These are phyloP conservation scores for Monochamus saltuarius DNA, from an alignment of 1,140 invertebrate genomes.

Conservation along the genomic window DNA sequence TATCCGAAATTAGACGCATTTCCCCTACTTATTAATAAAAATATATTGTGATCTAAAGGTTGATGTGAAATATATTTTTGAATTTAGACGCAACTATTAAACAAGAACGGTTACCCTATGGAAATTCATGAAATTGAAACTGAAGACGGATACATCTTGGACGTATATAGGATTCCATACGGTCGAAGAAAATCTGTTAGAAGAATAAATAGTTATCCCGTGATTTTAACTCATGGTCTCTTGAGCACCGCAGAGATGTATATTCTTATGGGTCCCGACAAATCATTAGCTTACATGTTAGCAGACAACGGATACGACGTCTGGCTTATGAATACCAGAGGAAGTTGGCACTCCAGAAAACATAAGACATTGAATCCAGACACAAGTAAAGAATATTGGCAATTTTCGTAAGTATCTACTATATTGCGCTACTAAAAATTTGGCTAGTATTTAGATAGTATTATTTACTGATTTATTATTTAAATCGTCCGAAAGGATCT, in stretches of 20 bases:
- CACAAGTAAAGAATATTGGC: slow-evolving; percentile 58
- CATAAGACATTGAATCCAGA: slow-evolving; percentile 55
- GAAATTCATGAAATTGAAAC: slow-evolving; percentile 48
- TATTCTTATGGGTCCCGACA: slow-evolving; percentile 63
- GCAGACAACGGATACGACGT: slow-evolving; percentile 70
- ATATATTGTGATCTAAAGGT: no score
- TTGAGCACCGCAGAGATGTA: slow-evolving; percentile 66
- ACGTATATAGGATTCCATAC: slow-evolving; percentile 52
- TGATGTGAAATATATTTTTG: no score
- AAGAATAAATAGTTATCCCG: slow-evolving; percentile 48
- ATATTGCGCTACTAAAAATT: no score
- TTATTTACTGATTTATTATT: no score
- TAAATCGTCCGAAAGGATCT: no score
- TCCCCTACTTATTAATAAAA: no score
- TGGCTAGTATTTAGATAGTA: no score
- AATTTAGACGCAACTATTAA: no score
- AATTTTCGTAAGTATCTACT: slow-evolving; percentile 47
- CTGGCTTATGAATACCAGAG: slow-evolving; percentile 71
- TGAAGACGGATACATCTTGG: slow-evolving; percentile 57
- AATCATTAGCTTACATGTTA: slow-evolving; percentile 55
- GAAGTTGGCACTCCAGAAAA: slow-evolving; percentile 65
- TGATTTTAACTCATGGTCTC: slow-evolving; percentile 70
- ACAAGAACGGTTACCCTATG: slow-evolving; percentile 28
- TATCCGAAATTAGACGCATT: no score
- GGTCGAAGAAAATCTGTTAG: slow-evolving; percentile 29